phyloP scores from a whole-genome alignment of 2,888 invertebrate genomes.

The Drosophila robusta region DNA sequence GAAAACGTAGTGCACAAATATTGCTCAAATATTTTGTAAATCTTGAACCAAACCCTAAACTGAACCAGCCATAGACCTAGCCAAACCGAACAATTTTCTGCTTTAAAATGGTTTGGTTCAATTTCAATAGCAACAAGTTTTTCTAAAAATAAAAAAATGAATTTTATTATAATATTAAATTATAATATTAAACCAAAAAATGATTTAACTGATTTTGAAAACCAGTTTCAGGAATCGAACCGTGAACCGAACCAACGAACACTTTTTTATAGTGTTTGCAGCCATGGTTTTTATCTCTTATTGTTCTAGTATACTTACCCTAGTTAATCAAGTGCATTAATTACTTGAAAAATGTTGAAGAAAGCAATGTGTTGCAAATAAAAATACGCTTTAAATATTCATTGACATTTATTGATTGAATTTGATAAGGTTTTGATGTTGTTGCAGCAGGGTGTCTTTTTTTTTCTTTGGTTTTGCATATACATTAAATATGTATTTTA shows the following conservation, averaged over 20 bases:
- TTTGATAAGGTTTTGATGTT: constrained; percentile 73
- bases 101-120: no score
- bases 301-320: neutral
- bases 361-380: neutral
- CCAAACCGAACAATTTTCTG: no score
- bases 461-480: constrained; percentile 24
- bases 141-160: no score
- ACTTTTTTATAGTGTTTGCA: neutral
- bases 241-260: neutral
- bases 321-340: neutral
- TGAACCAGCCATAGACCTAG: no score
- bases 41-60: no score
- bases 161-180: no score
- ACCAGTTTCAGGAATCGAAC: neutral
- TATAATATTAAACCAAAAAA: no score
- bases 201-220: no score
- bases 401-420: constrained; percentile 82
- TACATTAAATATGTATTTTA: constrained; percentile 58
- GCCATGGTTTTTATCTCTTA: neutral
- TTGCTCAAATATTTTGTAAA: no score
- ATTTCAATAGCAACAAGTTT: no score
- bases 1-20: no score
- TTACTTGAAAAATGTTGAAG: no score
- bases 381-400: constrained; percentile 63
- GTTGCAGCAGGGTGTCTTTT: constrained; percentile 38